Evolutionary conservation across 2,888 invertebrate species (phyloP).

Genomic region (Morinoia aosen): DNA sequence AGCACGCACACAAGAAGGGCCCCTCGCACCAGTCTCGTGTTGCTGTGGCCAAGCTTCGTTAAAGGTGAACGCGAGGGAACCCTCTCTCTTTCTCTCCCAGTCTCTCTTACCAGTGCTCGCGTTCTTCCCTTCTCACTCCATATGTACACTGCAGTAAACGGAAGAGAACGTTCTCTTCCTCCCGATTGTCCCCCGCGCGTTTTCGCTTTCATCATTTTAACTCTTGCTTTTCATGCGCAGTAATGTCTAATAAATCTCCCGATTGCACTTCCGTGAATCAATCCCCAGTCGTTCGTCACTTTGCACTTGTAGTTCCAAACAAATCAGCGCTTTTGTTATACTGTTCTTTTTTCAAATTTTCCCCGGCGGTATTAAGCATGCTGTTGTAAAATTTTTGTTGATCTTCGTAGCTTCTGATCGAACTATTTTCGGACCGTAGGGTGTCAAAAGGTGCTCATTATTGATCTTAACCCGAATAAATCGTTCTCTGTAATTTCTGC

Average conservation of each 20-base stretch:
- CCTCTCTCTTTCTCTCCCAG: neutral
- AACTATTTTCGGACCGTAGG: neutral
- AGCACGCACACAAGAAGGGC: neutral
- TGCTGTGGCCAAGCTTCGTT: neutral
- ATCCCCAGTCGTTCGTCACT: neutral
- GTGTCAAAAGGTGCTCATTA: neutral
- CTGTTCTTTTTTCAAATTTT: neutral
- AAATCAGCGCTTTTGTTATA: neutral
- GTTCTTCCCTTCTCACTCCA: neutral
- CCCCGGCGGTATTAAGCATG: neutral
- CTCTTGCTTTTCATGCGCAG: neutral
- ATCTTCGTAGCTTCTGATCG: neutral
- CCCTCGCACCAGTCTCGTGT: neutral
- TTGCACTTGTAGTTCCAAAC: neutral
- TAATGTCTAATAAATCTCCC: neutral
- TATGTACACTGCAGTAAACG: neutral
- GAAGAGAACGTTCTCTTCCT: neutral
- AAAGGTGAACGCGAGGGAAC: constrained; percentile 5
- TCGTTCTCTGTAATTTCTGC: neutral
- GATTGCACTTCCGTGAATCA: neutral
- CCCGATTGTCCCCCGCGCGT: neutral
- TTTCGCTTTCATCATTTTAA: neutral
- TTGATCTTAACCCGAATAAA: neutral
- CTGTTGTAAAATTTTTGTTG: neutral
- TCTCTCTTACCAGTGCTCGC: neutral